These are phyloP conservation scores for Oscheius sp. DNA, from an alignment of 2,888 invertebrate genomes.

Conservation along the genomic window DNA sequence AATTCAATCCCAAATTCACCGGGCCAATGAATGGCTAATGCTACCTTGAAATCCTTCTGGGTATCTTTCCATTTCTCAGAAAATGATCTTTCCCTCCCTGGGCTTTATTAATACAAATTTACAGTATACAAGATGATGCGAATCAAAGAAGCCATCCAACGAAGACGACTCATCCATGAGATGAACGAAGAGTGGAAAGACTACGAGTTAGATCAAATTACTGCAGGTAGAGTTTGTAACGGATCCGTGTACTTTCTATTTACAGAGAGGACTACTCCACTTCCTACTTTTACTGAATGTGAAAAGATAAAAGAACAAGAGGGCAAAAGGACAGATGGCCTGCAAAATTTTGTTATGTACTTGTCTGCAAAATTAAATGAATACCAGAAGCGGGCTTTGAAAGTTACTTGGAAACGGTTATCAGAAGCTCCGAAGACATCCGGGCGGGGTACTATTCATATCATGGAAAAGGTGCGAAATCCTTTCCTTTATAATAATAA, in stretches of 20 bases:
- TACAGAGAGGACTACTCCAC: conserved; percentile 5
- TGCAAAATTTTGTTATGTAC: conserved; percentile 47
- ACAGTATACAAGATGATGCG: conserved; percentile 65
- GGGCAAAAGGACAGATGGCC: conserved; percentile 20
- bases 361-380: conserved; percentile 47
- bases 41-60: conserved; percentile 18
- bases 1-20: conserved; percentile 25
- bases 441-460: conserved; percentile 66
- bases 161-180: conserved; percentile 67
- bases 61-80: conserved; percentile 2
- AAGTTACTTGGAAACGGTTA: conserved; percentile 68
- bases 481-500: background rate
- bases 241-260: background rate
- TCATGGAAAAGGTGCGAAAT: conserved; percentile 72
- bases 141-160: conserved; percentile 69
- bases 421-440: conserved; percentile 68
- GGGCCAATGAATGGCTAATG: conserved; percentile 25
- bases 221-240: background rate
- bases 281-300: conserved; percentile 16
- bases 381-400: conserved; percentile 60
- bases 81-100: no score
- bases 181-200: conserved; percentile 68
- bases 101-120: background rate
- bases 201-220: conserved; percentile 30
- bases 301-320: conserved; percentile 12